A percentile compares a stretch with the other conserved stretches of the same genome.
Evolutionary conservation across 2,888 invertebrate genomes (phyloP).

Genomic region (Drosophila buzzatii): DNA sequence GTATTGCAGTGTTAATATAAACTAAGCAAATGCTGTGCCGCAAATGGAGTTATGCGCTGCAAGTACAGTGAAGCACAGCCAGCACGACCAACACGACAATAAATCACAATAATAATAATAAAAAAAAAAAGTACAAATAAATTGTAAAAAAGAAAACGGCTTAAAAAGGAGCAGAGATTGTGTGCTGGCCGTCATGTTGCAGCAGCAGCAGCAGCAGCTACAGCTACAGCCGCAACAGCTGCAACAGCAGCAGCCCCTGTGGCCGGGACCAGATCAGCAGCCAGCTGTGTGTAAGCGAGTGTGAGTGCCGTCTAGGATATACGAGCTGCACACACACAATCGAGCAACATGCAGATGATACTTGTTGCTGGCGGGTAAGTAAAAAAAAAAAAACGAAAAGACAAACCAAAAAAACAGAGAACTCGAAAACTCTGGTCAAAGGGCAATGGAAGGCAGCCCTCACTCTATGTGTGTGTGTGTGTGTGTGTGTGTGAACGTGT

Average conservation of each 20-base stretch:
- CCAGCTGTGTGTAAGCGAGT: slow-evolving; percentile 50
- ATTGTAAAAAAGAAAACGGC: slow-evolving; percentile 19
- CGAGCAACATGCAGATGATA: slow-evolving; percentile 85
- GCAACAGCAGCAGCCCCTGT: slow-evolving; percentile 28
- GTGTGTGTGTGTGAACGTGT: slow-evolving; percentile 10
- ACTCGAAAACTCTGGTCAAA: neutral
- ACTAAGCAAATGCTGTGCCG: slow-evolving; percentile 44
- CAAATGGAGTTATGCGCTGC: slow-evolving; percentile 50
- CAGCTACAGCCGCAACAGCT: slow-evolving; percentile 24
- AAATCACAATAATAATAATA: slow-evolving; percentile 16
- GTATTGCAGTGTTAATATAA: slow-evolving; percentile 48
- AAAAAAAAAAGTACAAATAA: slow-evolving; percentile 2
- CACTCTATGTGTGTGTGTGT: slow-evolving; percentile 6
- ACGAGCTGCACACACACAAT: slow-evolving; percentile 24
- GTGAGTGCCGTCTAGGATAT: slow-evolving; percentile 43
- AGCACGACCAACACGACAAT: slow-evolving; percentile 53
- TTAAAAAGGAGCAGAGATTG: slow-evolving; percentile 14
- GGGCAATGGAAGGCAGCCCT: neutral
- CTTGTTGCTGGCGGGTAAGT: slow-evolving; percentile 86
- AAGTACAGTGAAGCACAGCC: slow-evolving; percentile 54
- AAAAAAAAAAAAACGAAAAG: neutral
- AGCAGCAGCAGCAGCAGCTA: slow-evolving; percentile 27
- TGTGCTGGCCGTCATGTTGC: slow-evolving; percentile 48
- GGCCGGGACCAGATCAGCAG: slow-evolving; percentile 41
- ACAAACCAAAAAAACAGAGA: too few species aligned